Evolutionary conservation across 1,140 invertebrate species (phyloP).

Genomic region (Pogonomyrmex barbatus): DNA sequence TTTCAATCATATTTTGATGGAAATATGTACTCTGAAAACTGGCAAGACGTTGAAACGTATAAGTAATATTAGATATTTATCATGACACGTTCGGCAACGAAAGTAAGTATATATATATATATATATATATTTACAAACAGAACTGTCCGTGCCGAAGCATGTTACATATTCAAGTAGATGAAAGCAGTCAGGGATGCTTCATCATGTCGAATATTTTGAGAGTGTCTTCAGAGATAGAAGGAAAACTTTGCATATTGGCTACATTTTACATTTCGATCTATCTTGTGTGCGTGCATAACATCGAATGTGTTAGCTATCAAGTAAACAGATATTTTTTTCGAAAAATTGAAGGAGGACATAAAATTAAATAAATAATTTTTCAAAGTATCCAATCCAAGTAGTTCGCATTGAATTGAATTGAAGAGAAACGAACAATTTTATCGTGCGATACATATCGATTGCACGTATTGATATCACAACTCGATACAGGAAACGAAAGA

Average conservation of each 20-base stretch:
- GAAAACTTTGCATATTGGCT: conserved; percentile 42
- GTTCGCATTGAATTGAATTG: not conserved
- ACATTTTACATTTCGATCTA: conserved; percentile 24
- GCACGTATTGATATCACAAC: not conserved
- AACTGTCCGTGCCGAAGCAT: conserved; percentile 13
- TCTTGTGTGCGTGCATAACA: not conserved
- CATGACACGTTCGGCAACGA: conserved; percentile 38
- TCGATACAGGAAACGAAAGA: conserved; percentile 7
- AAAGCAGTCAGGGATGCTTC: not conserved
- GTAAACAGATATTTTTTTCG: not conserved
- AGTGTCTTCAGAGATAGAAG: not conserved
- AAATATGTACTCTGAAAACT: conserved; percentile 4
- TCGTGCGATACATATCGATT: not conserved
- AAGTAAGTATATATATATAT: conserved; percentile 35
- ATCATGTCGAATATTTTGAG: conserved; percentile 34
- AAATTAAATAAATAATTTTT: not conserved
- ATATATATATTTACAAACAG: conserved; percentile 51
- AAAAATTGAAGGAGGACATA: not conserved
- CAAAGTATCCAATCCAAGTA: not conserved
- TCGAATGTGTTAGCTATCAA: not conserved
- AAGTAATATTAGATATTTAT: conserved; percentile 45
- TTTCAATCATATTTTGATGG: not conserved
- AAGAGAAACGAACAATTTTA: not conserved
- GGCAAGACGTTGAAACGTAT: conserved; percentile 1
- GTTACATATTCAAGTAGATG: conserved; percentile 50